Percentiles rank a stretch among this genome's conserved stretches.
Evolutionary conservation across 2,888 invertebrate species (phyloP).

Genomic region (Vannuccia rotundouncinata): DNA sequence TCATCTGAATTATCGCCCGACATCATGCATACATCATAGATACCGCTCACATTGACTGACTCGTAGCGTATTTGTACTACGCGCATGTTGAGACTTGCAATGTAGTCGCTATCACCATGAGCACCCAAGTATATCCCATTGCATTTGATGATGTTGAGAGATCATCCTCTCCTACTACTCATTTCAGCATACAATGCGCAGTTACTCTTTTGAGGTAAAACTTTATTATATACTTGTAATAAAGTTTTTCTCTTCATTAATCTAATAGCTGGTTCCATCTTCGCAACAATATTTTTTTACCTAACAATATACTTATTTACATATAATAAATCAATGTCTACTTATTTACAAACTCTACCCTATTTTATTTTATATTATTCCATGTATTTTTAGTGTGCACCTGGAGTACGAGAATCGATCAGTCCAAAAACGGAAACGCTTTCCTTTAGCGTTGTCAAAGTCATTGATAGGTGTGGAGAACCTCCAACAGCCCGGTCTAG

Average conservation of each 20-base stretch:
- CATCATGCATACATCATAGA: too few species aligned
- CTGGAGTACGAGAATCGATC: slow-evolving; percentile 12
- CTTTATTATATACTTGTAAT: neutral
- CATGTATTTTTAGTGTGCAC: slow-evolving; percentile 10
- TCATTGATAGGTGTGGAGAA: slow-evolving; percentile 22
- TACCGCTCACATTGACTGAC: too few species aligned
- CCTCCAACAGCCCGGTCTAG: neutral
- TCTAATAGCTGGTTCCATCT: neutral
- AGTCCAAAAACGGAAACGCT: slow-evolving; percentile 4
- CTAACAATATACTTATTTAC: neutral
- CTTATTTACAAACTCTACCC: slow-evolving; percentile 1
- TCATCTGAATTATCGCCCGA: too few species aligned
- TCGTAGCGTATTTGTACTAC: too few species aligned
- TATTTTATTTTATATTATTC: neutral
- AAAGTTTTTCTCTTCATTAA: neutral
- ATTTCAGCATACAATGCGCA: too few species aligned
- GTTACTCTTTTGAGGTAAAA: too few species aligned
- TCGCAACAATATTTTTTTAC: neutral
- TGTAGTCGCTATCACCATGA: too few species aligned
- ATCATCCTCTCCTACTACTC: too few species aligned
- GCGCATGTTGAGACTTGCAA: too few species aligned
- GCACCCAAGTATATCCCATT: too few species aligned
- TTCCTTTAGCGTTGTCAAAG: slow-evolving; percentile 11
- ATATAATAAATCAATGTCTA: neutral
- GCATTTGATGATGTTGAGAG: too few species aligned